Conservation (phyloP, 2,888 invertebrate species). For the Nephrotoma guestfalica region DNA sequence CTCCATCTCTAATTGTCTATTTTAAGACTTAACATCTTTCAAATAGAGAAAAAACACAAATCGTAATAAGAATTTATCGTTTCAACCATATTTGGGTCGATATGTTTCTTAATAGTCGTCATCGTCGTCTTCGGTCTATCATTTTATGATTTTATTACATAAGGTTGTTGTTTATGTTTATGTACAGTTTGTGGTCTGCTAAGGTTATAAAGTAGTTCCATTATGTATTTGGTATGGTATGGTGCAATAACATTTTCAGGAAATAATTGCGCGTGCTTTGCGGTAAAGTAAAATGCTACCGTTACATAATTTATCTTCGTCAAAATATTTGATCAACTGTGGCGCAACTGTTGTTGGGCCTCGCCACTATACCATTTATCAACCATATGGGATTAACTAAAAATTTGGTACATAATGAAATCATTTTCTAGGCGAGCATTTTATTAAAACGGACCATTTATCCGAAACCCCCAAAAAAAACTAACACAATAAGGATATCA, state of each 20-base stretch:
- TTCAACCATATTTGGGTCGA: background rate
- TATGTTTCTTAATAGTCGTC: background rate
- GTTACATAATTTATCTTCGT: too few species aligned
- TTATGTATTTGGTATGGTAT: too few species aligned
- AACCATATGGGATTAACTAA: background rate
- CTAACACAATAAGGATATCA: background rate
- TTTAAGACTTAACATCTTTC: background rate
- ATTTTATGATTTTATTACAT: background rate
- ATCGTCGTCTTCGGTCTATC: background rate
- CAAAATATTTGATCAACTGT: background rate
- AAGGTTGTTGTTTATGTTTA: too few species aligned
- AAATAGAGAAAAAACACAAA: background rate
- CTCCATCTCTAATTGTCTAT: background rate
- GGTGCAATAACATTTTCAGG: too few species aligned
- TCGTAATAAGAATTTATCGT: background rate
- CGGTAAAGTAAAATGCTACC: too few species aligned
- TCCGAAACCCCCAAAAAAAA: background rate
- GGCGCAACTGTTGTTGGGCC: background rate
- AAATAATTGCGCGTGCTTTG: too few species aligned
- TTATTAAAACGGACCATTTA: background rate
- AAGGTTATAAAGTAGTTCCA: background rate
- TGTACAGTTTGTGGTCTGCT: background rate
- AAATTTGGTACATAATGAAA: background rate
- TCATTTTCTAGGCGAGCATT: background rate
- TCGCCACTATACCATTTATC: background rate